Percentiles rank a stretch among this genome's conserved stretches.
Conservation (phyloP, 2,888 invertebrate genomes). For the Teleiodes luculella region DNA sequence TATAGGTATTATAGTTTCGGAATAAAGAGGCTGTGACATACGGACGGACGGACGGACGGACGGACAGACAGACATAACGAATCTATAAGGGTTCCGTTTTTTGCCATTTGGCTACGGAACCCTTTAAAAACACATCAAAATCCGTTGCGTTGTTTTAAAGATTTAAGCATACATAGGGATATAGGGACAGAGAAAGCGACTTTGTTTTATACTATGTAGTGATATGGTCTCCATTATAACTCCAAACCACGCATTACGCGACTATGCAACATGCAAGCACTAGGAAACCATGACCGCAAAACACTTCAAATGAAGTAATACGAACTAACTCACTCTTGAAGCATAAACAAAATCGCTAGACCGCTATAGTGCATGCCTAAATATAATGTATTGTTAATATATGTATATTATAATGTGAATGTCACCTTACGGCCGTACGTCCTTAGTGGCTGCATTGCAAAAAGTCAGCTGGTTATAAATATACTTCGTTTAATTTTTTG, state of each 20-base stretch:
- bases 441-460: slow-evolving; percentile 75
- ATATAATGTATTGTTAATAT: neutral
- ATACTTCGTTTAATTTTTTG: too few species aligned
- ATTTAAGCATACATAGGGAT: too few species aligned
- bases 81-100: too few species aligned
- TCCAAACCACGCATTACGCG: slow-evolving; percentile 11
- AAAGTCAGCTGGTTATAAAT: slow-evolving; percentile 45
- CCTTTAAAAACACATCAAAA: too few species aligned
- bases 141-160: too few species aligned
- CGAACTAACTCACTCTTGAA: slow-evolving; percentile 10
- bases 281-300: slow-evolving; percentile 24
- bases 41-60: too few species aligned
- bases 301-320: neutral
- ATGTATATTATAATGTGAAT: slow-evolving; percentile 31
- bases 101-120: too few species aligned
- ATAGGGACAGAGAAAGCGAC: too few species aligned
- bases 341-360: slow-evolving; percentile 18
- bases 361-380: slow-evolving; percentile 19
- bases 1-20: too few species aligned
- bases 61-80: too few species aligned
- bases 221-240: neutral
- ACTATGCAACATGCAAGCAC: slow-evolving; percentile 25
- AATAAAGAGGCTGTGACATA: too few species aligned
- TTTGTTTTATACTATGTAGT: neutral
- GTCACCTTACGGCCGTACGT: slow-evolving; percentile 73